Percentiles rank a stretch among this genome's conserved stretches.
Evolutionary conservation across 2,797 vertebrate genomes (phyloP).

Genomic region (Delichon dasypus): DNA sequence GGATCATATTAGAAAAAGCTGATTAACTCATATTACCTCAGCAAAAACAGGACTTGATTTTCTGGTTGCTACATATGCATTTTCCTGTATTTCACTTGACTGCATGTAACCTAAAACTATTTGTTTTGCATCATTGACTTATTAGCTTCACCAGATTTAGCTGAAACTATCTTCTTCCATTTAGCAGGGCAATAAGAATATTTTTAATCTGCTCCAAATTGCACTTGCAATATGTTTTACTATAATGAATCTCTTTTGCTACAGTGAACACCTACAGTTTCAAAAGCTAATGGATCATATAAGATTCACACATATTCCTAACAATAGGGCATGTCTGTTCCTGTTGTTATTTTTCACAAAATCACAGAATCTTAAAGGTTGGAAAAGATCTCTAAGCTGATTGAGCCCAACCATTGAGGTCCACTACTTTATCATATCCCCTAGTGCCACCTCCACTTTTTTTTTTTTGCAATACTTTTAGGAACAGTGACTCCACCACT

Average conservation of each 20-base stretch:
- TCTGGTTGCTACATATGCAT: neutral
- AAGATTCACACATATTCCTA: neutral
- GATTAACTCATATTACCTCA: neutral
- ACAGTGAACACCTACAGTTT: neutral
- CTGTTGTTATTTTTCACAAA: constrained; percentile 14
- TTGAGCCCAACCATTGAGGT: accelerated
- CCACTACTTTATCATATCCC: neutral
- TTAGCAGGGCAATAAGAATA: neutral
- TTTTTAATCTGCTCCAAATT: neutral
- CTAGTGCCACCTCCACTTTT: accelerated
- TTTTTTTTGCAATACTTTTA: neutral
- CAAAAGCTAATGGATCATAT: neutral
- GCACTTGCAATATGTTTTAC: neutral
- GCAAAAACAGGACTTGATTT: neutral
- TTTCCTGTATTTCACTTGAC: neutral
- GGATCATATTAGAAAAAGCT: neutral
- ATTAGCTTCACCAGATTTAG: neutral
- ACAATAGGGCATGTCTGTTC: neutral
- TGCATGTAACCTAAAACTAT: neutral
- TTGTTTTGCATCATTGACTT: neutral
- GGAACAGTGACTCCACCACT: neutral
- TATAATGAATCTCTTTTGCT: neutral
- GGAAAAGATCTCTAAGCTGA: neutral
- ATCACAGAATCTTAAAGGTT: neutral
- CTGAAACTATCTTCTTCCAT: neutral